Conservation (phyloP, 2,888 invertebrate species). For the Heliconius aoede region DNA sequence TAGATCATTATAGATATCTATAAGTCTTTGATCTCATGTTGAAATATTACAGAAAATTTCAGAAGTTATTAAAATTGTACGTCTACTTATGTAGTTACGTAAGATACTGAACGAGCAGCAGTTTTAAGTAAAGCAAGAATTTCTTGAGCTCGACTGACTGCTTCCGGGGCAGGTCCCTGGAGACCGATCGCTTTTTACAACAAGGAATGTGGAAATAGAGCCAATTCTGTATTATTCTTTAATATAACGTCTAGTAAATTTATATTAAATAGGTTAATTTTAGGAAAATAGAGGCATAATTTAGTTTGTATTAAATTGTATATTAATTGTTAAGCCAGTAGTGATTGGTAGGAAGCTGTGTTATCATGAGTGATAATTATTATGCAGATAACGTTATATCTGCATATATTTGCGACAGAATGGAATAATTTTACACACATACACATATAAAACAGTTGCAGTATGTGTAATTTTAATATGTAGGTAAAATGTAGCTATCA, state of each 20-base stretch:
- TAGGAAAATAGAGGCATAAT: not conserved
- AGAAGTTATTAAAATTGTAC: slow-evolving; percentile 20
- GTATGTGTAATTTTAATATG: no score
- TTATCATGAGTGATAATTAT: slow-evolving; percentile 21
- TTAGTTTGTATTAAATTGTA: slow-evolving; percentile 15
- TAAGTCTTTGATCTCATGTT: not conserved
- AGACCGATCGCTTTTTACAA: slow-evolving; percentile 42
- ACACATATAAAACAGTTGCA: not conserved
- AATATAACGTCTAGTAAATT: not conserved
- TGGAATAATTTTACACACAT: not conserved
- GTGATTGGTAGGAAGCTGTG: slow-evolving; percentile 1
- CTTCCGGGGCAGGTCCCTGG: slow-evolving; percentile 67
- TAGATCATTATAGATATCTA: no score
- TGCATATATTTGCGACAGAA: slow-evolving; percentile 1
- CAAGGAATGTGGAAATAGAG: slow-evolving; percentile 20
- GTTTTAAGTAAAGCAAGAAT: slow-evolving; percentile 63
- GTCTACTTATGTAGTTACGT: slow-evolving; percentile 49
- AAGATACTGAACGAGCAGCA: slow-evolving; percentile 67
- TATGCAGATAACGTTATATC: slow-evolving; percentile 11
- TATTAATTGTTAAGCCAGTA: not conserved
- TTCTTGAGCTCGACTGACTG: slow-evolving; percentile 69
- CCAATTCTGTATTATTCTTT: slow-evolving; percentile 14
- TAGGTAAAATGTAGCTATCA: no score
- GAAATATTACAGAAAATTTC: not conserved
- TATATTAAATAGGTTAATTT: not conserved